Evolutionary conservation across 2,888 invertebrate genomes (phyloP).

Genomic region (Agrypnus murinus): DNA sequence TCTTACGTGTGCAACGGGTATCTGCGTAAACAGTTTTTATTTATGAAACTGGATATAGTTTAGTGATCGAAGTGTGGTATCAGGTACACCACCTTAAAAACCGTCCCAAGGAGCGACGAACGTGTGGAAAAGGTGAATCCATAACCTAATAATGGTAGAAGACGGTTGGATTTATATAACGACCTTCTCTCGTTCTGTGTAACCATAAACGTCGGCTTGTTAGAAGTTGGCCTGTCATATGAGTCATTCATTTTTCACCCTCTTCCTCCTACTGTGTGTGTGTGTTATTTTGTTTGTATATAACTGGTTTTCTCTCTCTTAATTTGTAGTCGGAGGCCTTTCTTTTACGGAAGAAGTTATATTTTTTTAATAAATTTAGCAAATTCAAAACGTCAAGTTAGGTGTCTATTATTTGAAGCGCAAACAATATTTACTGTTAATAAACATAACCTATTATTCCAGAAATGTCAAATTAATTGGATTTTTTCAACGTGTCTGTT

Average conservation of each 20-base stretch:
- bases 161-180: neutral
- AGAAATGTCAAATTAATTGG: too few species aligned
- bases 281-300: slow-evolving; percentile 1
- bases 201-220: slow-evolving; percentile 20
- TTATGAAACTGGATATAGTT: slow-evolving; percentile 14
- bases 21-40: slow-evolving; percentile 12
- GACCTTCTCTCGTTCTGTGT: slow-evolving; percentile 2
- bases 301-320: slow-evolving; percentile 28
- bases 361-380: slow-evolving; percentile 15
- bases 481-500: too few species aligned
- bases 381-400: neutral
- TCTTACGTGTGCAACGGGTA: slow-evolving; percentile 11
- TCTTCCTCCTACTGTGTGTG: slow-evolving; percentile 34
- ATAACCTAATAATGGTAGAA: neutral
- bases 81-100: slow-evolving; percentile 12
- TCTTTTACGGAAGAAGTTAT: neutral
- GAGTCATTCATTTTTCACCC: slow-evolving; percentile 39
- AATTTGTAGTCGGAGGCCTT: neutral
- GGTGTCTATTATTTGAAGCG: too few species aligned
- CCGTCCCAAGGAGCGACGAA: neutral
- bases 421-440: too few species aligned
- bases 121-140: neutral
- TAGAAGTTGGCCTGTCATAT: slow-evolving; percentile 28
- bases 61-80: slow-evolving; percentile 20
- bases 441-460: too few species aligned